phyloP scores from a whole-genome alignment of 2,113 vertebrate genomes.

The Dunckerocampus dactyliophorus region DNA sequence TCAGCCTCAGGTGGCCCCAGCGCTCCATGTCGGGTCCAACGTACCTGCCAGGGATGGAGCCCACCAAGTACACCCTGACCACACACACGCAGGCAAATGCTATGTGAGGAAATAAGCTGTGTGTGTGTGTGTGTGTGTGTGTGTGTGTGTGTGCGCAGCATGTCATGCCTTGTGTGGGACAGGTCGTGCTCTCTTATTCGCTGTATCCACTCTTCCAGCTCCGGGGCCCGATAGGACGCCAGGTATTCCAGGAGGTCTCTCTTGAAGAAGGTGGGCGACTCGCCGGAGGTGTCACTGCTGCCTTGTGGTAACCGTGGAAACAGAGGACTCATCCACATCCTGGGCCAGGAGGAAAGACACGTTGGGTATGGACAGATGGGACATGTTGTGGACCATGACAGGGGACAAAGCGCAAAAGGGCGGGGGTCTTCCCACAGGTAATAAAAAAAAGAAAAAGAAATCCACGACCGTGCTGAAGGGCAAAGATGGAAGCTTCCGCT shows the following conservation, averaged over 20 bases:
- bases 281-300: conserved; percentile 71
- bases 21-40: conserved; percentile 85
- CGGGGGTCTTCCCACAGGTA: too few species aligned
- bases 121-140: too few species aligned
- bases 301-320: conserved; percentile 80
- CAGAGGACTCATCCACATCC: conserved; percentile 94
- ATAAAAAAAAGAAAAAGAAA: too few species aligned
- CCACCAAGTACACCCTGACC: conserved; percentile 87
- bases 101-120: background rate
- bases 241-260: conserved; percentile 88
- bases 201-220: conserved; percentile 84
- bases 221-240: conserved; percentile 76
- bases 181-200: conserved; percentile 85
- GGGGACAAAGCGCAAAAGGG: too few species aligned
- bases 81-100: background rate
- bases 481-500: too few species aligned
- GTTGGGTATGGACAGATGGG: too few species aligned
- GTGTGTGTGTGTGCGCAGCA: background rate
- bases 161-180: conserved; percentile 75
- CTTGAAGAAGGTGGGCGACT: conserved; percentile 89
- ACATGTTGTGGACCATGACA: too few species aligned
- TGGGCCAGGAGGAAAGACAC: conserved; percentile 39
- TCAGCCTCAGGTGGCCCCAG: conserved; percentile 92
- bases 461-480: too few species aligned
- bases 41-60: conserved; percentile 89